Evolutionary conservation across 2,797 vertebrate species (phyloP).

Genomic region (Thalassophryne amazonica): DNA sequence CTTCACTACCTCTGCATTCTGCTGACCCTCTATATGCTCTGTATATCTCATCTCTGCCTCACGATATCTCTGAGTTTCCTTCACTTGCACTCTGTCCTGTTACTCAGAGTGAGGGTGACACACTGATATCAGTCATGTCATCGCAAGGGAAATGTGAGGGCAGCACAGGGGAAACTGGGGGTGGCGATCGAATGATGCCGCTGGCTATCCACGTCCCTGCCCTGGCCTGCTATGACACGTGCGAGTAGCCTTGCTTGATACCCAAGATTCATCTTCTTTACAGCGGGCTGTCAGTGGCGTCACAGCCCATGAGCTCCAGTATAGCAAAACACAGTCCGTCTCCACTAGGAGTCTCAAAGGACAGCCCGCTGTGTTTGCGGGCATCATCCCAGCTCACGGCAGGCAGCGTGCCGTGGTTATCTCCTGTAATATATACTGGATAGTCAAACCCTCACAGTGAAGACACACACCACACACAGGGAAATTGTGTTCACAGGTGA

Average conservation of each 20-base stretch:
- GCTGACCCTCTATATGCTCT: constrained; percentile 4
- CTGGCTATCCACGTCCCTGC: constrained; percentile 37
- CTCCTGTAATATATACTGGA: background rate
- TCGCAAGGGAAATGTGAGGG: constrained; percentile 58
- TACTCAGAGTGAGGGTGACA: constrained; percentile 53
- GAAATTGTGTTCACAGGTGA: constrained; percentile 38
- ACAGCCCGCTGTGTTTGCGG: constrained; percentile 24
- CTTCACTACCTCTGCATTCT: constrained; percentile 20
- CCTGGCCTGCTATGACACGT: constrained; percentile 44
- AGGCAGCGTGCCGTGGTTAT: background rate
- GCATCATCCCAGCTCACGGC: background rate
- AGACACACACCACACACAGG: constrained; percentile 5
- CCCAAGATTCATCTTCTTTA: constrained; percentile 73
- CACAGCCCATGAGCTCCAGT: constrained; percentile 24
- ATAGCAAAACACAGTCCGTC: constrained; percentile 26
- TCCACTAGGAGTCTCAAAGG: constrained; percentile 31
- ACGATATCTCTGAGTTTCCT: constrained; percentile 51
- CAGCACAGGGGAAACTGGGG: constrained; percentile 42
- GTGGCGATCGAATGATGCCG: constrained; percentile 60
- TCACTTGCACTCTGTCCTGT: constrained; percentile 53
- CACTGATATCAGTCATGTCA: constrained; percentile 74
- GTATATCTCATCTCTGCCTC: constrained; percentile 43
- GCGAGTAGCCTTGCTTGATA: constrained; percentile 31
- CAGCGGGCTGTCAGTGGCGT: constrained; percentile 53
- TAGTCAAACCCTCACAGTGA: background rate